A percentile compares a stretch with the other conserved stretches of the same genome.
Evolutionary conservation across 2,113 vertebrate species (phyloP).

Genomic region (Cheilinus undulatus): DNA sequence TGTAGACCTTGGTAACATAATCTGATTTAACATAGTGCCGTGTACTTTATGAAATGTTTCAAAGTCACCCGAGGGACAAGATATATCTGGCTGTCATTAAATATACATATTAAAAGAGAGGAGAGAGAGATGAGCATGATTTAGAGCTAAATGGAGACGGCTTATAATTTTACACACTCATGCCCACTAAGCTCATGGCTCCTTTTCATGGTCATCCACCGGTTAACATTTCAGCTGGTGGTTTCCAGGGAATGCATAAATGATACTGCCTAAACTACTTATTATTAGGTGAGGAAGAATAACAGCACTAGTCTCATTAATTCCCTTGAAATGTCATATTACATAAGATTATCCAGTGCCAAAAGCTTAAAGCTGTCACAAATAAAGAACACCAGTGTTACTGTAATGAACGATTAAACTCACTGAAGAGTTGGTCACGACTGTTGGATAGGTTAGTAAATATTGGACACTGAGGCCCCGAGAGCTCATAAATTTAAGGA

Average conservation of each 20-base stretch:
- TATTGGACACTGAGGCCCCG: too few relatives aligned
- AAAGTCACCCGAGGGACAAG: slow-evolving; percentile 52
- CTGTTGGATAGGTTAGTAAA: too few relatives aligned
- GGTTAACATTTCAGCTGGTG: neutral
- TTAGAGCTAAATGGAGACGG: slow-evolving; percentile 38
- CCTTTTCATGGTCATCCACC: neutral
- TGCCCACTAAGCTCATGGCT: slow-evolving; percentile 10
- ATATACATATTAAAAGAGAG: slow-evolving; percentile 56
- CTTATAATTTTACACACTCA: slow-evolving; percentile 15
- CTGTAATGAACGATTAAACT: too few relatives aligned
- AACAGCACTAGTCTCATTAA: too few relatives aligned
- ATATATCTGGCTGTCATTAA: slow-evolving; percentile 64
- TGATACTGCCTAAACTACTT: neutral
- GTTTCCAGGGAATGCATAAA: neutral
- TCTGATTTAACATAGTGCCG: slow-evolving; percentile 45
- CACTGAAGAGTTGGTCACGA: too few relatives aligned
- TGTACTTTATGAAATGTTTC: slow-evolving; percentile 55
- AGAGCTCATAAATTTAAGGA: too few relatives aligned
- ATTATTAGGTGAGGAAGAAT: too few relatives aligned
- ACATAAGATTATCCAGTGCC: too few relatives aligned
- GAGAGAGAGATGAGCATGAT: slow-evolving; percentile 28
- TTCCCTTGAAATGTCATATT: too few relatives aligned
- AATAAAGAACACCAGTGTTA: too few relatives aligned
- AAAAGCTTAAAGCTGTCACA: too few relatives aligned
- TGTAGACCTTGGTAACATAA: slow-evolving; percentile 46